phyloP scores from a whole-genome alignment of 23 tunicate genomes.

The Trididemnum miniatum region DNA sequence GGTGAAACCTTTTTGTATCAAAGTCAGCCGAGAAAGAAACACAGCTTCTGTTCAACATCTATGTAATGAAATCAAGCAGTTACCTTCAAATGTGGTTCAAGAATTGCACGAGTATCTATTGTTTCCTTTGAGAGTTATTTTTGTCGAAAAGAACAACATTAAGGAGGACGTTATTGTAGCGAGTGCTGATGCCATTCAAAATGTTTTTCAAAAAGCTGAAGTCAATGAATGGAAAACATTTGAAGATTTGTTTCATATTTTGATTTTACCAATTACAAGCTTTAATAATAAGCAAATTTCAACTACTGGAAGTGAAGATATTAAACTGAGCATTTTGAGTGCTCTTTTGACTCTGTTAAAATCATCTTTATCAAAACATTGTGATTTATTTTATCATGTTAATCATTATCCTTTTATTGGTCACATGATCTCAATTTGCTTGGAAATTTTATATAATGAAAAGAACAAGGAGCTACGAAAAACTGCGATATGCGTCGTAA shows the following conservation, averaged over 20 bases:
- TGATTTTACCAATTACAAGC: constrained; percentile 11
- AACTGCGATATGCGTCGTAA: constrained; percentile 36
- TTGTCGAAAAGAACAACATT: not conserved
- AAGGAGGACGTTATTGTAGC: constrained; percentile 45
- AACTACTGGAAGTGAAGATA: constrained; percentile 60
- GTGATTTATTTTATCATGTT: constrained; percentile 29
- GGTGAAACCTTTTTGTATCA: constrained; percentile 45
- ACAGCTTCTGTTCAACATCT: constrained; percentile 25
- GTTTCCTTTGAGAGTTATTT: constrained; percentile 59
- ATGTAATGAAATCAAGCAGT: not conserved
- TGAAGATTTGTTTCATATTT: constrained; percentile 34
- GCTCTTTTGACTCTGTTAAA: constrained; percentile 21
- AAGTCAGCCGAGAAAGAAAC: constrained; percentile 15
- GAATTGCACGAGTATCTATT: constrained; percentile 58
- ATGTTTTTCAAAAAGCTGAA: constrained; percentile 21
- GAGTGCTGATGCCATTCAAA: constrained; percentile 17
- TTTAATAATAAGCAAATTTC: not conserved
- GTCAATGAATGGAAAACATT: constrained; percentile 43
- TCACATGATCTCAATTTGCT: constrained; percentile 49
- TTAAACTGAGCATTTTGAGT: constrained; percentile 22
- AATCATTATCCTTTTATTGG: constrained; percentile 51
- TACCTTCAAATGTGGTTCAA: constrained; percentile 23
- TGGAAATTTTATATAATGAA: constrained; percentile 25
- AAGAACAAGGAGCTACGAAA: constrained; percentile 13
- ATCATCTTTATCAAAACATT: not conserved